phyloP scores from a whole-genome alignment of 2,888 invertebrate genomes.

The Aromia moschata region DNA sequence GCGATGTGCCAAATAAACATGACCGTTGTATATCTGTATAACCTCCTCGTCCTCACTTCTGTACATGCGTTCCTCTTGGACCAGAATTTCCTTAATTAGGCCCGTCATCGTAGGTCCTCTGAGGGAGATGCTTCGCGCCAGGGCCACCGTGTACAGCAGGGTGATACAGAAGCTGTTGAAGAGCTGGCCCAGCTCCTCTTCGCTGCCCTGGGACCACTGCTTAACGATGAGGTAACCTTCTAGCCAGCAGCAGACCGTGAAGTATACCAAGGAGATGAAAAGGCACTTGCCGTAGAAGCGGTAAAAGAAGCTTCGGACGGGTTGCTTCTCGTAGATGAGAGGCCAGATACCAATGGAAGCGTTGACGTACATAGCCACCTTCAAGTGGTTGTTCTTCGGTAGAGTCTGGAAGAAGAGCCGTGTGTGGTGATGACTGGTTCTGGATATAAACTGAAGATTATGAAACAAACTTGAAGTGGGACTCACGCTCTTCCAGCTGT shows the following conservation, averaged over 20 bases:
- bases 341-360: constrained; percentile 10
- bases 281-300: background rate
- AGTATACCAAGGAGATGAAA: background rate
- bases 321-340: background rate
- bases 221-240: background rate
- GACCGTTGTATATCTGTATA: background rate
- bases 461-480: no score
- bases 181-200: background rate
- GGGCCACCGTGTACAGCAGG: background rate
- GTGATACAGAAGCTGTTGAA: background rate
- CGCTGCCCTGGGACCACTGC: background rate
- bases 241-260: background rate
- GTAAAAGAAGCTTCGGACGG: background rate
- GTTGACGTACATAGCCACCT: constrained; percentile 1
- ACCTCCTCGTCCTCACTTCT: background rate
- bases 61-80: background rate
- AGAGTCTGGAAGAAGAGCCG: constrained; percentile 9
- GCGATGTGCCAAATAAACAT: background rate
- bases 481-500: no score
- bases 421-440: no score
- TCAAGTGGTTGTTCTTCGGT: background rate
- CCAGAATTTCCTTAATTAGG: background rate
- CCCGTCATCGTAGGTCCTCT: background rate
- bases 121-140: background rate
- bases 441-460: no score